Base-by-base conservation (phyloP, 1,140 invertebrate genomes). In the Sipha flava region DNA sequence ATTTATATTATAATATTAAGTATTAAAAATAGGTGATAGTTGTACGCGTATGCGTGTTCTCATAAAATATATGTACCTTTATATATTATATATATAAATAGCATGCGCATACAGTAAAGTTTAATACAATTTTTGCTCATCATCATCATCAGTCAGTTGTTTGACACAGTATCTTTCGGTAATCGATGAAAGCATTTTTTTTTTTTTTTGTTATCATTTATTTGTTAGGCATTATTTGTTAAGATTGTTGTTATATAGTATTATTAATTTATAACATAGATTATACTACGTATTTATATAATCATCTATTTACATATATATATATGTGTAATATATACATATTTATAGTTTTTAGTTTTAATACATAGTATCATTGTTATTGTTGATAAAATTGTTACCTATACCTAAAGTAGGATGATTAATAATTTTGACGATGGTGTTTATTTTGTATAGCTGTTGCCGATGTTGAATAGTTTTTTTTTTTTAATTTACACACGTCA, bases 41-140 rank as follows among this genome's bases (percentile, higher is more conserved):
- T 43, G 14, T 43, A 43, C 40, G 10, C 14, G 40, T 43, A 12
- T 9, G 40, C 14, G 40, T 10, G n/a, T n/a, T n/a, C n/a, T n/a
- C n/a, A n/a, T n/a, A n/a, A n/a, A n/a, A n/a, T n/a, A n/a, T n/a
- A n/a, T n/a, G n/a, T n/a, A n/a, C n/a, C n/a, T n/a, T n/a, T n/a
- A n/a, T n/a, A n/a, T n/a, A n/a, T n/a, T n/a, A n/a, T n/a, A n/a
- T n/a, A n/a, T n/a, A n/a, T n/a, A n/a, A n/a, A n/a, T n/a, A n/a
- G n/a, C n/a, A n/a, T n/a, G n/a, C n/a, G n/a, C n/a, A n/a, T n/a
- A n/a, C n/a, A n/a, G n/a, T n/a, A n/a, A n/a, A n/a, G n/a, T n/a
- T n/a, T n/a, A n/a, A n/a, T n/a, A 64, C 31, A n/a, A 64, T 64
- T 64, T 64, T 64, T 64, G 59, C 59, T 64, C 59, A 64, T 64